Evolutionary conservation across 2,113 vertebrate genomes (phyloP), one percentile per base, ranked within the genome.

Genomic region (Canis aureus): DNA sequence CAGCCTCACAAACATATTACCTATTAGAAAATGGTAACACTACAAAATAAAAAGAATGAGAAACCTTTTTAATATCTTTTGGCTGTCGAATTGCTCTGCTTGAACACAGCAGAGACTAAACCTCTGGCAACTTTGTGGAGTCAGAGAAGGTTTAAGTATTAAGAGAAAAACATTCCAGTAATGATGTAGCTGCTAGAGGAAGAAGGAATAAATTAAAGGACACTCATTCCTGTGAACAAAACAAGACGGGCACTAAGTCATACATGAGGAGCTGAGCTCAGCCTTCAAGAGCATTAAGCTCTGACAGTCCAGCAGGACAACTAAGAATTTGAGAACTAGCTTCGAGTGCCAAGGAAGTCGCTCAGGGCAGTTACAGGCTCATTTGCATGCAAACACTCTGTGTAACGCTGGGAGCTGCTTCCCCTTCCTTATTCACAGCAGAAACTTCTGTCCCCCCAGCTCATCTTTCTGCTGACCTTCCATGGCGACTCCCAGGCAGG

Each of bases 351-450:
- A 80, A 32, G 73, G 78, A 78, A 79, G 73, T 74, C 38, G 32
- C 27, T 3, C 22, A 3, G 10, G 15, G 62, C 1, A 32, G 35
- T 35, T 88, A 62, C 35, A 93, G 60, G 62, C 38, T 8, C 1
- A 12, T 81, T 19, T 64, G 29, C 51, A 17, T 27, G 38, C 59
- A 83, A 81, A 59, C 23, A n/a, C 19, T 25, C 7, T 13, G 8
- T 35, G 25, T 67, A 43, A 64, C n/a, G 16, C 0, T 3, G 35
- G 38, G 2, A 64, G 23, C 15, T 23, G 15, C 23, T 62, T 19
- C 5, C 4, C n/a, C 53, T 83, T 38, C 13, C 0, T 22, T 23
- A 22, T 0, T 7, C 13, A 64, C 53, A 35, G 20, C 1, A 49
- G 38, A 15, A 73, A 59, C 20, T 85, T 76, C 53, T 49, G 57